A percentile compares a stretch with the other conserved stretches of the same genome.
Conservation (phyloP, 2,888 invertebrate species). For the Zhengitettix transpicula region DNA sequence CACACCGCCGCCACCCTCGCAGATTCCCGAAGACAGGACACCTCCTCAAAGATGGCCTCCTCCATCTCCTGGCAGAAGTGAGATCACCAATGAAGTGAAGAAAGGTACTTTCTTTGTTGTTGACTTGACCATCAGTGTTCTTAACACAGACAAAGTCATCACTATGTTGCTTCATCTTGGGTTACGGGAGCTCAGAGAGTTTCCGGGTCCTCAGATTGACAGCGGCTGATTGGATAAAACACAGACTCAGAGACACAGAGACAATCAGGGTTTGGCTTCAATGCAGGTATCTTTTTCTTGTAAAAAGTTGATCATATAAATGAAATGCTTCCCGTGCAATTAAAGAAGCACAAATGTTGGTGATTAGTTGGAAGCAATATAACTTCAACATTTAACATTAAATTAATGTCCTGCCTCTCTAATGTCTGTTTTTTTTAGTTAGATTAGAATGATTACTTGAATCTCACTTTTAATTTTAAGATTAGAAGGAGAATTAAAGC, state of each 20-base stretch:
- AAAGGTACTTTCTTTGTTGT: constrained; percentile 15
- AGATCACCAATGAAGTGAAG: constrained; percentile 11
- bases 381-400: too few species aligned
- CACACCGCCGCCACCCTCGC: constrained; percentile 28
- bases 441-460: too few species aligned
- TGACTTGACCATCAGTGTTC: constrained; percentile 10
- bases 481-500: too few species aligned
- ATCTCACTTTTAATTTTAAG: too few species aligned
- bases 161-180: constrained; percentile 3
- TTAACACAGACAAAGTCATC: constrained; percentile 4
- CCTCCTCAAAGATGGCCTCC: constrained; percentile 19
- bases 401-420: too few species aligned
- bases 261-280: background rate
- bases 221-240: background rate
- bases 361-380: too few species aligned
- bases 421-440: too few species aligned
- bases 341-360: too few species aligned
- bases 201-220: background rate
- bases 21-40: constrained; percentile 13
- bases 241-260: constrained; percentile 1
- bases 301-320: too few species aligned
- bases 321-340: too few species aligned
- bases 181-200: constrained; percentile 1
- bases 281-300: too few species aligned
- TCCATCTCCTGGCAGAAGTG: constrained; percentile 16